Percentiles rank a stretch among this genome's conserved stretches.
phyloP scores from a whole-genome alignment of 2,888 invertebrate genomes.

The Entomobrya proxima region DNA sequence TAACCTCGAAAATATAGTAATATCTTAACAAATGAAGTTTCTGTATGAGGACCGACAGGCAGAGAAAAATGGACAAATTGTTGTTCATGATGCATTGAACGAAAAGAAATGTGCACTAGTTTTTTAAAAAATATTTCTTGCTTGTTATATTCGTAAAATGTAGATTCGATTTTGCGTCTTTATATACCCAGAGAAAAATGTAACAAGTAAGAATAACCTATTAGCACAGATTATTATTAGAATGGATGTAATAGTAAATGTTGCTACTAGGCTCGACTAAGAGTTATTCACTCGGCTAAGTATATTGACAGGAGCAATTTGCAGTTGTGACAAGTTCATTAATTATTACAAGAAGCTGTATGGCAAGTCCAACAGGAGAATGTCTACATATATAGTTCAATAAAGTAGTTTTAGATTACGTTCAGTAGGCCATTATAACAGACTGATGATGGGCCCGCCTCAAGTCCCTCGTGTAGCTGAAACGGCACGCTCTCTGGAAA shows the following conservation, averaged over 20 bases:
- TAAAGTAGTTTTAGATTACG: too few relatives aligned
- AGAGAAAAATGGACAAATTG: background rate
- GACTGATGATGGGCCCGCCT: too few relatives aligned
- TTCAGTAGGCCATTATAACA: too few relatives aligned
- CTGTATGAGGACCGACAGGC: background rate
- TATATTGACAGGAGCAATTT: slow-evolving; percentile 53
- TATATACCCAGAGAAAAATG: background rate
- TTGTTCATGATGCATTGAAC: background rate
- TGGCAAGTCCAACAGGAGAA: background rate
- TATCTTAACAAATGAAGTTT: background rate
- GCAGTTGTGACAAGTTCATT: slow-evolving; percentile 52
- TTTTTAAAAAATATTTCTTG: background rate
- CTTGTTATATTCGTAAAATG: background rate
- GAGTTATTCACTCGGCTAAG: background rate
- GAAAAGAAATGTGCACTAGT: background rate
- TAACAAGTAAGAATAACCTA: background rate
- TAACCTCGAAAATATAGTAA: too few relatives aligned
- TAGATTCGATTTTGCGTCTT: background rate
- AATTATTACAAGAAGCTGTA: slow-evolving; percentile 10
- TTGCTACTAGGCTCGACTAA: background rate
- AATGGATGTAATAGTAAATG: background rate
- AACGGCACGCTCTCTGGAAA: too few relatives aligned
- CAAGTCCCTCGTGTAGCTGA: too few relatives aligned
- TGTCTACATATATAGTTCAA: too few relatives aligned
- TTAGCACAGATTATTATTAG: background rate